Base-by-base conservation (phyloP, 2,797 vertebrate species). In the Streptopelia turtur region DNA sequence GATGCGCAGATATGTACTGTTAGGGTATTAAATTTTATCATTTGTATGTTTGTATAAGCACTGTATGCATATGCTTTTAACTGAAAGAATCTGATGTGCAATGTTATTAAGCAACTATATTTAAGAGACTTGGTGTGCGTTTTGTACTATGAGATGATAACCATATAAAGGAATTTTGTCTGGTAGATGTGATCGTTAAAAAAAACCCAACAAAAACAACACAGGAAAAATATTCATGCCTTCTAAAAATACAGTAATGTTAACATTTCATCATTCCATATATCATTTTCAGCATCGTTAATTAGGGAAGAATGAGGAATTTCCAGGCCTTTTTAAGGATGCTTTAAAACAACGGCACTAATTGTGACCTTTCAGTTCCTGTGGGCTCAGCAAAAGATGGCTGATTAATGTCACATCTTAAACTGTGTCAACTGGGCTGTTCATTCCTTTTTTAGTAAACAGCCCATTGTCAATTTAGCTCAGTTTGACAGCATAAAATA, bases 301-400 rank as follows among this genome's bases (percentile, higher is more conserved):
- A 97, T 95, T 97, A 93, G 89, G 33, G 49, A 96, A 87, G 66
- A 93, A 56, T 68, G 41, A 85, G 81, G 83, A 85, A 85, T 96
- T 96, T 95, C 47, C 59, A 78, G n/a, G 63, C 28, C 59, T 90
- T 92, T 94, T 43, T 72, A 49, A 82, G 52, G 37, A 23, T 68
- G 11, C 43, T 89, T 87, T 92, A 47, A 79, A 91, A 35, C 76
- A 89, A 45, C 13, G 5, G 52, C 37, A 60, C 35, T 59, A 39
- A 50, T 56, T 96, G 79, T 96, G 96, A 97, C 95, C 96, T 97
- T 97, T 93, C 87, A 18, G 56, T 93, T 96, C 55, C 74, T 93
- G 52, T 84, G 65, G 87, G 68, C 85, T 96, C 95, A 96, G 96
- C 94, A 96, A 89, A 95, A 96, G 82, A 76, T 84, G 39, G 55